Conservation (phyloP, 2,888 invertebrate species). For the Sesia bembeciformis region DNA sequence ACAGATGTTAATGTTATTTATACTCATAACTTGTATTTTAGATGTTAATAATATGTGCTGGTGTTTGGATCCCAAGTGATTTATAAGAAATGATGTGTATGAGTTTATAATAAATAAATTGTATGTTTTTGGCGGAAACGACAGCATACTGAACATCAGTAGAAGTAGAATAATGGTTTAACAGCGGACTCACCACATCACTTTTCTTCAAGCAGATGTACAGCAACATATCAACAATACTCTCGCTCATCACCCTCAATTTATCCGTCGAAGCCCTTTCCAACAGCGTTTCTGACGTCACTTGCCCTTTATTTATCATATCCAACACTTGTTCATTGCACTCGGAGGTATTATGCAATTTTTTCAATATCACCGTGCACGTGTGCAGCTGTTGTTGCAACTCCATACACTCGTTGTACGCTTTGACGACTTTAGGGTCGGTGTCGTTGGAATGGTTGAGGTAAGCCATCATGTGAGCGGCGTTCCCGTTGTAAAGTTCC, state of each 20-base stretch:
- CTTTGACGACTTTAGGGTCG: conserved; percentile 67
- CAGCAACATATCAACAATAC: conserved; percentile 85
- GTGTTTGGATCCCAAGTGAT: too few species aligned
- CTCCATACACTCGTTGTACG: conserved; percentile 85
- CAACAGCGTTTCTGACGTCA: conserved; percentile 55
- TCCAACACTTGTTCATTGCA: conserved; percentile 41
- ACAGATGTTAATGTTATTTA: too few species aligned
- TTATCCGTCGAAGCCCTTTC: conserved; percentile 86
- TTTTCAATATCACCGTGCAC: conserved; percentile 82
- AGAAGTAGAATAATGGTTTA: not conserved
- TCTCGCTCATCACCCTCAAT: conserved; percentile 86
- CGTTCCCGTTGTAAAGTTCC: conserved; percentile 86
- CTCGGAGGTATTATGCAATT: conserved; percentile 77
- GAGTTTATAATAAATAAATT: too few species aligned
- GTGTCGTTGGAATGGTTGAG: conserved; percentile 78
- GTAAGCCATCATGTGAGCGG: conserved; percentile 88
- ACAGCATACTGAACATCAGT: too few species aligned
- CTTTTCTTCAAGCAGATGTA: conserved; percentile 76
- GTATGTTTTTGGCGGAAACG: too few species aligned
- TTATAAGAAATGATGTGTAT: too few species aligned
- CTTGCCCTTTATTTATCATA: conserved; percentile 36
- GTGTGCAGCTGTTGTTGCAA: conserved; percentile 93
- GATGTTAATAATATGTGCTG: too few species aligned
- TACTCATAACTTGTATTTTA: too few species aligned
- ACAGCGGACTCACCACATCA: conserved; percentile 41